Conservation (phyloP, 2,113 vertebrate species). For the Athene noctua region DNA sequence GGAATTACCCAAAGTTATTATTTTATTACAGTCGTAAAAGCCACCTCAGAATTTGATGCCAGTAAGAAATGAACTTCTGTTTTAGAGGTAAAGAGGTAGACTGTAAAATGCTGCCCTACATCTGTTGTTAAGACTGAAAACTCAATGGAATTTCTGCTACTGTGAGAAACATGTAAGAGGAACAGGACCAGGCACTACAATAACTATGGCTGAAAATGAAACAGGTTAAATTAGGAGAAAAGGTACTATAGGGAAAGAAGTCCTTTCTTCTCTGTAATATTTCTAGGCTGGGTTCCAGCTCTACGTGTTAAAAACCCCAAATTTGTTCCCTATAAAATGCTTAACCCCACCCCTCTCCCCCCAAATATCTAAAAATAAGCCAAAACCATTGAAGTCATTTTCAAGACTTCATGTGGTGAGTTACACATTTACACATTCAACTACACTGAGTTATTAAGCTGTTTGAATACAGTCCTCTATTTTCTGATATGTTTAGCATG, state of each 20-base stretch:
- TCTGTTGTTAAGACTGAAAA: background rate
- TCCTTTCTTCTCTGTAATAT: background rate
- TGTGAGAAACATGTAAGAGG: background rate
- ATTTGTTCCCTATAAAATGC: background rate
- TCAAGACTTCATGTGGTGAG: background rate
- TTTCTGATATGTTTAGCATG: background rate
- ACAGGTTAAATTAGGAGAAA: background rate
- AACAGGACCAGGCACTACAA: background rate
- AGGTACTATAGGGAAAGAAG: background rate
- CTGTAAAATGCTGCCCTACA: background rate
- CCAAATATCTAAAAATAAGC: background rate
- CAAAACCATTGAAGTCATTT: background rate
- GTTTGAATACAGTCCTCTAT: background rate
- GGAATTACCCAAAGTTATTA: background rate
- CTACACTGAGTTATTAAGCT: background rate
- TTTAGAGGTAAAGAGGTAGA: background rate
- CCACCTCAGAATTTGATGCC: background rate
- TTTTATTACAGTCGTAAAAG: constrained; percentile 5
- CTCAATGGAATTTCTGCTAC: background rate
- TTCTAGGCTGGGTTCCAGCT: background rate
- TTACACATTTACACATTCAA: background rate
- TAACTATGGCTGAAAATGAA: background rate
- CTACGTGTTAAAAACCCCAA: background rate
- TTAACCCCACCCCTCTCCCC: no score
- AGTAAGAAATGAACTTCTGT: background rate